A percentile compares a stretch with the other conserved stretches of the same genome.
phyloP scores from a whole-genome alignment of 1,140 invertebrate species.

The Marisa cornuarietis region DNA sequence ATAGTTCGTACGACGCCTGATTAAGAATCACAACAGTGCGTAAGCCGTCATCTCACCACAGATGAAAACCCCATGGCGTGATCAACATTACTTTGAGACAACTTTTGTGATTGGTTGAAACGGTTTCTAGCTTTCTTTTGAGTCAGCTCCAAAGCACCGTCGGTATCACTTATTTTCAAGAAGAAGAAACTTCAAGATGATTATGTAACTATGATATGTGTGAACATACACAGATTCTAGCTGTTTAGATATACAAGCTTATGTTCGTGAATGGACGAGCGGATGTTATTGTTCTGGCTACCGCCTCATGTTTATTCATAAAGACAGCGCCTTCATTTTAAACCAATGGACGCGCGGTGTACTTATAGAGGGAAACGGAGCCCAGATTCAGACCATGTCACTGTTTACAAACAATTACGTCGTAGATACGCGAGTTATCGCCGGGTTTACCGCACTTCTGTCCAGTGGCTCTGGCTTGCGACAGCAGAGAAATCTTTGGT shows the following conservation, averaged over 20 bases:
- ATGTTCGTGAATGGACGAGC: background rate
- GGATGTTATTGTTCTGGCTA: background rate
- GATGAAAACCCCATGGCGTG: background rate
- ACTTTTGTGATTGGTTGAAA: background rate
- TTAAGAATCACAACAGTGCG: no score
- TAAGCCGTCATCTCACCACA: background rate
- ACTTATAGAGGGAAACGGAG: background rate
- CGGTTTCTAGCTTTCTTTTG: background rate
- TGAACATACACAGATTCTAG: background rate
- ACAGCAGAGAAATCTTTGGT: no score
- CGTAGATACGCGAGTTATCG: background rate
- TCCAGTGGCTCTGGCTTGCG: no score
- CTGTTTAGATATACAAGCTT: background rate
- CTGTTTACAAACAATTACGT: background rate
- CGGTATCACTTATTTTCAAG: background rate
- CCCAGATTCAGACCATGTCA: background rate
- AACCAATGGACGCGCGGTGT: background rate
- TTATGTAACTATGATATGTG: background rate
- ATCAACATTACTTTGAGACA: background rate
- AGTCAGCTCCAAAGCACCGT: background rate
- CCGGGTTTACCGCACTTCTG: no score
- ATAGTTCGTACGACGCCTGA: no score
- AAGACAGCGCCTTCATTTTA: background rate
- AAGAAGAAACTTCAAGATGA: background rate
- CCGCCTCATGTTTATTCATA: constrained; percentile 2